Conservation (phyloP, 37 sponge, comb jelly and placozoan genomes). For the Theonella swinhoei region DNA sequence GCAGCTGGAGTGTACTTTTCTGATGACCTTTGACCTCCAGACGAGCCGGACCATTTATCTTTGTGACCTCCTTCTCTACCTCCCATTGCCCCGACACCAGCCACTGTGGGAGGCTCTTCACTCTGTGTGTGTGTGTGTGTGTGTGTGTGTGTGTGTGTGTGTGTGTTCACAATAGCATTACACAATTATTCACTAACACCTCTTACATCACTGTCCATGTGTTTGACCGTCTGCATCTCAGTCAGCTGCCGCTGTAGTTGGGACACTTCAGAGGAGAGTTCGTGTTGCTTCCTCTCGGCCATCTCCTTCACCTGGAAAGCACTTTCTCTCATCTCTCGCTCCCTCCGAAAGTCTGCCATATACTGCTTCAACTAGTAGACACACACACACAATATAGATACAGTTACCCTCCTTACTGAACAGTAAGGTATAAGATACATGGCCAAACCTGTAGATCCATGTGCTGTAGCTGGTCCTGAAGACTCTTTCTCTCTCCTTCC, state of each 20-base stretch:
- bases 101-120: too few relatives aligned
- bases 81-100: neutral
- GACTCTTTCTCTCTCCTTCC: slow-evolving; percentile 5
- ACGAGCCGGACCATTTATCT: too few relatives aligned
- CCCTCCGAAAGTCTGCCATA: slow-evolving; percentile 44
- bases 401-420: too few relatives aligned
- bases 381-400: slow-evolving; percentile 1
- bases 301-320: slow-evolving; percentile 30
- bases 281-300: slow-evolving; percentile 3
- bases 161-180: neutral
- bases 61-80: neutral
- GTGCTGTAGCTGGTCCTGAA: slow-evolving; percentile 23
- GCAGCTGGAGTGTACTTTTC: neutral
- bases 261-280: neutral
- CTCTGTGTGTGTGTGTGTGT: too few relatives aligned
- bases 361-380: slow-evolving; percentile 43
- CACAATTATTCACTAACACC: too few relatives aligned
- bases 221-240: neutral
- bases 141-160: too few relatives aligned
- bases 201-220: neutral
- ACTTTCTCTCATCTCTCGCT: slow-evolving; percentile 34
- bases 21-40: neutral
- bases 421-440: too few relatives aligned
- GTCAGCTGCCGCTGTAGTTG: neutral
- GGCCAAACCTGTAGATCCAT: slow-evolving; percentile 33